Evolutionary conservation across 2,797 vertebrate genomes (phyloP), one percentile per base, ranked within the genome.

Genomic region (Sciurus vulgaris): DNA sequence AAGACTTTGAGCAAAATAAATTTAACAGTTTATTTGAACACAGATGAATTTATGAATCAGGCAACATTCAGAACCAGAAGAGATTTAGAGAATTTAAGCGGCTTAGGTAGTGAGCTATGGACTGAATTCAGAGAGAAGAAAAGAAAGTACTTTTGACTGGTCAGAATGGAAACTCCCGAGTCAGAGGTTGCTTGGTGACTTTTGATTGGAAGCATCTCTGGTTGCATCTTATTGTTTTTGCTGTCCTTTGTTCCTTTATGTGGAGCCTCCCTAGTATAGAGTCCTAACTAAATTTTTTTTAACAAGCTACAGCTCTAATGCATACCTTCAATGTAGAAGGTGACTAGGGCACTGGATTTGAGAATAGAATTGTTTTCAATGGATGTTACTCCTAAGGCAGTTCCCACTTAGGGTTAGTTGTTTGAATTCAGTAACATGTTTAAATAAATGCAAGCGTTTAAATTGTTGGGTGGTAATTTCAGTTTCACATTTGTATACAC

Each of bases 381-480:
- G 74, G 35, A 28, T 77, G 7, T 73, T 56, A 89, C 18, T 93
- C 28, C 73, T 61, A 63, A 89, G 78, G 72, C 14, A 72, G n/a
- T 33, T 92, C 4, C 9, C n/a, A 41, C 30, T 26, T 28, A 54
- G 61, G 30, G 56, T 14, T 41, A 26, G 22, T 91, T 72, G 84
- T 95, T 89, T 77, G 33, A 51, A 78, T 69, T 85, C 17, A 63
- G 51, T 96, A 78, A 86, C 56, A 51, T 26, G 94, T 95, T 94
- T 92, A 93, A 94, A 74, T 85, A 63, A 70, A 59, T 70, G 18
- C 26, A 92, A 69, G 49, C 87, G 15, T 95, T 94, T 78, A 82
- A 96, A 76, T 49, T 30, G 65, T 69, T 35, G 22, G 44, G n/a
- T 72, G 28, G 63, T 81, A 79, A 96, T 89, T 92, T 96, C 72